Base-by-base conservation (phyloP, 2,888 invertebrate genomes). In the Calliopum simillimum region DNA sequence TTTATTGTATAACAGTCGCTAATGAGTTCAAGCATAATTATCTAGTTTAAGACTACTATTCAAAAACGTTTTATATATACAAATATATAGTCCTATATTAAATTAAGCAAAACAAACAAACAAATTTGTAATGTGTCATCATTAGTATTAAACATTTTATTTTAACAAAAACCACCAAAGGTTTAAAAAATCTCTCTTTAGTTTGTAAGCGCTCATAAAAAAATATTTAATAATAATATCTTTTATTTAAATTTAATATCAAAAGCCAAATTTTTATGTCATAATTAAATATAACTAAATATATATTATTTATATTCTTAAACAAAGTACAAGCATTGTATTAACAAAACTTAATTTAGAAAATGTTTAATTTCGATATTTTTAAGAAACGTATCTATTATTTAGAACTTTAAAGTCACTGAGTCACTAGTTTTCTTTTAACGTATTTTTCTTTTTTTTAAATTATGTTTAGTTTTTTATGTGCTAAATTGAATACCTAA, bases 151-250 rank as follows among this genome's bases (percentile, higher is more conserved):
- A 21, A 61, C 51, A 56, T 67, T 67, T 55, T 62, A 70, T 59
- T 70, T 79, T 78, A 82, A 80, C 74, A 78, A 76, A 77, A 80
- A 79, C 81, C 66, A 69, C 75, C 73, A 77, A 79, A 75, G 81
- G 81, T 81, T 82, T 80, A 81, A 81, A 81, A 74, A 79, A n/a
- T n/a, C n/a, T 77, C 73, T 61, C 51, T 16, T 61, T 70, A 71
- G 74, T 68, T 68, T 56, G 49, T 65, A 65, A 65, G 56, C 13
- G 46, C n/a, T n/a, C n/a, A n/a, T n/a, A 5, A 1, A 33, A 33
- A 33, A 33, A 33, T 33, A 33, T 33, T 33, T 33, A 4, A 25
- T 25, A 33, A 8, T 3, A 33, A 8, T 3, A 8, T 41, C 3
- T 49, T 23, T 51, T n/a, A 8, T 33, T 14, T 3, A 53, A 65